A percentile compares a stretch with the other conserved stretches of the same genome.
phyloP scores from a whole-genome alignment of 2,888 invertebrate genomes.

The Microplitis manilae region DNA sequence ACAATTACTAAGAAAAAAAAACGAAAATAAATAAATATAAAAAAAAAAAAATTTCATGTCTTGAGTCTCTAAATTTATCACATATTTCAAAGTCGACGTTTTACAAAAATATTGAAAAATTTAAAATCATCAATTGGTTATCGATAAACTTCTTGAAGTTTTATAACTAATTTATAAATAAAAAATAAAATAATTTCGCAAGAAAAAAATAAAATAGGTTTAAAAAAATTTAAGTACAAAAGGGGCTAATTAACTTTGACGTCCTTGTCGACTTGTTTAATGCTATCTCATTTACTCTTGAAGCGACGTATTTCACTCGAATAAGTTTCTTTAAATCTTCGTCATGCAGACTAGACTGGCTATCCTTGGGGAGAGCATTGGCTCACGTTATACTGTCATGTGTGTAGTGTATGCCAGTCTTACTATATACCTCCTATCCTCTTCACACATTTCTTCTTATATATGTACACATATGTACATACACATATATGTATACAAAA shows the following conservation, averaged over 20 bases:
- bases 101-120: too few relatives aligned
- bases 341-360: slow-evolving; percentile 55
- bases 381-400: slow-evolving; percentile 51
- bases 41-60: too few relatives aligned
- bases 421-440: background rate
- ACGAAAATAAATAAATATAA: too few relatives aligned
- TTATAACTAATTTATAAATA: background rate
- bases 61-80: too few relatives aligned
- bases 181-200: background rate
- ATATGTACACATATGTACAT: background rate
- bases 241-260: background rate
- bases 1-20: too few relatives aligned
- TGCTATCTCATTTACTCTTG: slow-evolving; percentile 19
- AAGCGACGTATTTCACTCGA: slow-evolving; percentile 40
- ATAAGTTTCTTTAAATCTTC: slow-evolving; percentile 44
- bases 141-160: too few relatives aligned
- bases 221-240: background rate
- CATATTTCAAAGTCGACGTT: too few relatives aligned
- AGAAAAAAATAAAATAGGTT: background rate
- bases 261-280: slow-evolving; percentile 24
- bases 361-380: slow-evolving; percentile 69
- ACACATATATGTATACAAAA: background rate
- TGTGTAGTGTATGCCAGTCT: slow-evolving; percentile 34
- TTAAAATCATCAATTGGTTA: too few relatives aligned
- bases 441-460: background rate